Percentiles rank a stretch among this genome's conserved stretches.
Evolutionary conservation across 2,113 vertebrate genomes (phyloP).

Genomic region (Oncorhynchus keta): DNA sequence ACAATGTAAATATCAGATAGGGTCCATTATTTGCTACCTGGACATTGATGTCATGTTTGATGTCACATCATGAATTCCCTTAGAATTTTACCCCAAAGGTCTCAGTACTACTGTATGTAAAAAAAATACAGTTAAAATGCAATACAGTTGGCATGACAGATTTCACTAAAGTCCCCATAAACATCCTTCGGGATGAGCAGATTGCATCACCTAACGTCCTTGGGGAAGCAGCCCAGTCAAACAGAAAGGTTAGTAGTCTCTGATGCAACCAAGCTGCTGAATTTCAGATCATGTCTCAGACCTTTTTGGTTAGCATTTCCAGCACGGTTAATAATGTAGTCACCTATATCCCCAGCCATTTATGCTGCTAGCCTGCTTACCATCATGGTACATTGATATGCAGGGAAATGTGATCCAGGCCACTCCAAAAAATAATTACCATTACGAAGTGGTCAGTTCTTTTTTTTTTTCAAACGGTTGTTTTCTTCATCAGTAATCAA

Average conservation of each 20-base stretch:
- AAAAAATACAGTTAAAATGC: neutral
- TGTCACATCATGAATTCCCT: neutral
- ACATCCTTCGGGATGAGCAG: conserved; percentile 46
- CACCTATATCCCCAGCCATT: conserved; percentile 49
- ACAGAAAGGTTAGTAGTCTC: conserved; percentile 68
- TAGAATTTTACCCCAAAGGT: neutral
- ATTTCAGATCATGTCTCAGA: conserved; percentile 68
- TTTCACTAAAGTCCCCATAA: conserved; percentile 23
- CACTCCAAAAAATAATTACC: conserved; percentile 60
- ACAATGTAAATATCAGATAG: too few species aligned
- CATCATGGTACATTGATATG: conserved; percentile 48
- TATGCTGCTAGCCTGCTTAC: conserved; percentile 21
- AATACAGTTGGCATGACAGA: conserved; percentile 11
- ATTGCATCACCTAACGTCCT: conserved; percentile 57
- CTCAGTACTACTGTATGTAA: neutral
- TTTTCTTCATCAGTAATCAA: conserved; percentile 89
- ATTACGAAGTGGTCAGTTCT: conserved; percentile 63
- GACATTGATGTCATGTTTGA: neutral
- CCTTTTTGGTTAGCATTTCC: conserved; percentile 58
- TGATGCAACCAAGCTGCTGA: conserved; percentile 68
- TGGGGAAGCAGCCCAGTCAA: conserved; percentile 49
- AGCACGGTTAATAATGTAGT: conserved; percentile 64
- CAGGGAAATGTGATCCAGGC: conserved; percentile 37
- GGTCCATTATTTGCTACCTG: too few species aligned
- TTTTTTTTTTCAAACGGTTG: conserved; percentile 58